Percentiles rank a stretch among this genome's conserved stretches.
phyloP scores from a whole-genome alignment of 2,113 vertebrate genomes.

The Vombatus ursinus region DNA sequence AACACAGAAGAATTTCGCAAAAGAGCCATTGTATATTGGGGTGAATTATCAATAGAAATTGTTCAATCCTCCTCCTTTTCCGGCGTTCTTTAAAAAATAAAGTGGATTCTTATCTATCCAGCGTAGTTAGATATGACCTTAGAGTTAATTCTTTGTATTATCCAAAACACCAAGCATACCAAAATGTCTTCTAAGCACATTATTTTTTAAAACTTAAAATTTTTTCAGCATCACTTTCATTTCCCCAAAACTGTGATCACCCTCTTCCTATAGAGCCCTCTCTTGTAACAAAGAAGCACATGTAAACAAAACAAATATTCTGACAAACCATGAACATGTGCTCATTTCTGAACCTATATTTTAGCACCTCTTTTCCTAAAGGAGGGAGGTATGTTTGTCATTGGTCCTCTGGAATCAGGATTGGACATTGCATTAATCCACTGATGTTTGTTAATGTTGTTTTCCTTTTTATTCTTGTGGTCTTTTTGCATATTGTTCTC shows the following conservation, averaged over 20 bases:
- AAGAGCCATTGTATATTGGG: constrained; percentile 29
- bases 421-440: not conserved
- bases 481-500: not conserved
- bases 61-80: not conserved
- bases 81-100: not conserved
- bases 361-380: not conserved
- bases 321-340: not conserved
- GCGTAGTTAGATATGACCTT: constrained; percentile 34
- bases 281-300: not conserved
- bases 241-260: not conserved
- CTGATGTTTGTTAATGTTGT: not conserved
- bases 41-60: not conserved
- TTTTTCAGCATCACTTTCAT: not conserved
- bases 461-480: not conserved
- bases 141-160: not conserved
- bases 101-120: constrained; percentile 42
- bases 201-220: not conserved
- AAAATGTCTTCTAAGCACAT: not conserved
- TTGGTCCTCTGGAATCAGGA: not conserved
- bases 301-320: not conserved
- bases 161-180: not conserved
- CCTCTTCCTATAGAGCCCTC: not conserved
- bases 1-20: constrained; percentile 28
- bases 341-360: not conserved
- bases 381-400: not conserved